A percentile compares a stretch with the other conserved stretches of the same genome.
phyloP scores from a whole-genome alignment of 92 coral and sea anemone species.

The Porites cylindrica region DNA sequence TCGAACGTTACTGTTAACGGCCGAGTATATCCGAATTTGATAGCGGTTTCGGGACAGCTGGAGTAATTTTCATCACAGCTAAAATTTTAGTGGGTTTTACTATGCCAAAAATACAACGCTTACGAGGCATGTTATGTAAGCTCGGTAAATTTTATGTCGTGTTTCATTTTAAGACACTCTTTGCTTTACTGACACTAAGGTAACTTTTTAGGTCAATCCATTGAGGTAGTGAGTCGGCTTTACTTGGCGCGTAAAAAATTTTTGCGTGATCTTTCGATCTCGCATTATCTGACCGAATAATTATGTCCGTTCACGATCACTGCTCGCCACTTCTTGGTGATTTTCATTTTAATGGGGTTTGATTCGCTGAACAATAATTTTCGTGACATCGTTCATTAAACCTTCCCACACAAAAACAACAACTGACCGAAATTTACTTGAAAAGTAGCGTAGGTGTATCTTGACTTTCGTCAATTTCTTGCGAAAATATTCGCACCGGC shows the following conservation, averaged over 20 bases:
- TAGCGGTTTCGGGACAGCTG: constrained; percentile 53
- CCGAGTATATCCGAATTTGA: background rate
- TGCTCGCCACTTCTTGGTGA: constrained; percentile 42
- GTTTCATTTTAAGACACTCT: background rate
- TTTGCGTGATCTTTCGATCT: constrained; percentile 48
- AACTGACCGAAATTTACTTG: constrained; percentile 19
- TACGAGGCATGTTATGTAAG: constrained; percentile 3
- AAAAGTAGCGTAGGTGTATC: background rate
- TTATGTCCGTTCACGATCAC: constrained; percentile 40
- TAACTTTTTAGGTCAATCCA: background rate
- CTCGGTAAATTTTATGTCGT: background rate
- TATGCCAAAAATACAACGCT: constrained; percentile 3
- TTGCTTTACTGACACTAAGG: background rate
- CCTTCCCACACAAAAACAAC: constrained; percentile 51
- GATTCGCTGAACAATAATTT: constrained; percentile 52
- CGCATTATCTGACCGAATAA: constrained; percentile 40
- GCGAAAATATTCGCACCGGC: background rate
- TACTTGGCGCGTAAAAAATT: constrained; percentile 43
- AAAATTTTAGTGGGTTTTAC: constrained; percentile 9
- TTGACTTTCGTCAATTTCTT: constrained; percentile 1
- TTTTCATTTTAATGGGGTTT: constrained; percentile 55
- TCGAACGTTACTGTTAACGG: constrained; percentile 5
- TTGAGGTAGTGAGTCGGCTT: constrained; percentile 19
- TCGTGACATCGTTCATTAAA: constrained; percentile 56
- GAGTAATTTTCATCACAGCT: background rate